Evolutionary conservation across 92 coral and sea anemone species (phyloP).

Genomic region (Epizoanthus scotinus): DNA sequence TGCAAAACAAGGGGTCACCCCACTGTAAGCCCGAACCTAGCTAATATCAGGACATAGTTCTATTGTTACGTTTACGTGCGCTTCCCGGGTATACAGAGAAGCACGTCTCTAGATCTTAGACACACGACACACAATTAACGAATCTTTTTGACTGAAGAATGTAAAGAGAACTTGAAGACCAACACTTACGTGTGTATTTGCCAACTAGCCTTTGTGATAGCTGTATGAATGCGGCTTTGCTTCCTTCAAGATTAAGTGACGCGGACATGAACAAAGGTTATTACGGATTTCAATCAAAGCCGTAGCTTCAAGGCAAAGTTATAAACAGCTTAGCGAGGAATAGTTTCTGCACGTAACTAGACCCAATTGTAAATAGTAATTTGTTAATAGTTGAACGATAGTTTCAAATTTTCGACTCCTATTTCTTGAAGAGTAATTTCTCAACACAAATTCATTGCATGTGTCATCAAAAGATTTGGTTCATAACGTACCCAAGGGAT

Average conservation of each 20-base stretch:
- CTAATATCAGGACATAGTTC: no score
- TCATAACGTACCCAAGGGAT: slow-evolving; percentile 10
- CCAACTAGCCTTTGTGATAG: background rate
- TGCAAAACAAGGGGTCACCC: no score
- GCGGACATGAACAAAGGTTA: background rate
- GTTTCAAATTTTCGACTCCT: background rate
- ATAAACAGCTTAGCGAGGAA: no score
- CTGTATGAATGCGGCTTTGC: background rate
- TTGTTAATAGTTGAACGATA: background rate
- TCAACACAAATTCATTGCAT: background rate
- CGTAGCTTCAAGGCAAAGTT: background rate
- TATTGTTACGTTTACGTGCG: no score
- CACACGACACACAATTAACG: background rate
- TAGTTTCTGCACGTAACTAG: no score
- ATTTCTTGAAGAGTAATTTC: background rate
- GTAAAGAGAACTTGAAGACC: background rate
- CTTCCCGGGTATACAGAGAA: no score
- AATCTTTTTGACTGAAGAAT: background rate
- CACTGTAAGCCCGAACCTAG: no score
- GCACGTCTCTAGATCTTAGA: no score
- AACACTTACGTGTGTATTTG: background rate
- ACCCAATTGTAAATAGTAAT: background rate
- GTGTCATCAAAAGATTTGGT: background rate
- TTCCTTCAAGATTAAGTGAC: slow-evolving; percentile 14
- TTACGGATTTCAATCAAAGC: background rate